Conservation (phyloP, 1,140 invertebrate species). For the Drosophila dunni region DNA sequence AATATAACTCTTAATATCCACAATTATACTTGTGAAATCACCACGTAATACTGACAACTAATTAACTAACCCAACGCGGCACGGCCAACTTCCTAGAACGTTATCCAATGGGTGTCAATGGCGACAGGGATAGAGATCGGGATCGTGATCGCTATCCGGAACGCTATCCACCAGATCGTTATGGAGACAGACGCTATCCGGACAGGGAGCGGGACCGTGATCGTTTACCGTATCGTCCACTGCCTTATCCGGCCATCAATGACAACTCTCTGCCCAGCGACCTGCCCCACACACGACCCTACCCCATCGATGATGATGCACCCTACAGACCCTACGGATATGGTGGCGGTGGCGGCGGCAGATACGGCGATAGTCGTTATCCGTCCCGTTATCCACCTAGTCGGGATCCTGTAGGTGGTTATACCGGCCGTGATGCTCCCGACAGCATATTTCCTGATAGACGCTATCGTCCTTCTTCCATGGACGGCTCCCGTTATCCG, state of each 20-base stretch:
- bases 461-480: conserved; percentile 74
- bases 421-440: conserved; percentile 77
- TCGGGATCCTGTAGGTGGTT: conserved; percentile 69
- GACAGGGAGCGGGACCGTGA: conserved; percentile 75
- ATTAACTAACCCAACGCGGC: conserved; percentile 61
- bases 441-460: conserved; percentile 81
- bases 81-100: conserved; percentile 63
- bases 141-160: conserved; percentile 78
- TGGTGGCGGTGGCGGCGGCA: conserved; percentile 44
- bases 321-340: conserved; percentile 73
- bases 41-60: conserved; percentile 66
- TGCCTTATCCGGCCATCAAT: conserved; percentile 81
- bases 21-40: conserved; percentile 8
- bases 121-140: conserved; percentile 70
- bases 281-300: conserved; percentile 74
- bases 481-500: conserved; percentile 66
- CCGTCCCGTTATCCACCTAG: conserved; percentile 75
- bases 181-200: conserved; percentile 81
- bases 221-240: conserved; percentile 73
- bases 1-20: conserved; percentile 51
- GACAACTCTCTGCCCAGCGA: conserved; percentile 75
- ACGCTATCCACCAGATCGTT: conserved; percentile 75
- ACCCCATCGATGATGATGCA: conserved; percentile 72
- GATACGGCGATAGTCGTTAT: conserved; percentile 74
- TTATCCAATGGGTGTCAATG: conserved; percentile 84